phyloP scores from a whole-genome alignment of 2,888 invertebrate species.

The Rosalia funebris region DNA sequence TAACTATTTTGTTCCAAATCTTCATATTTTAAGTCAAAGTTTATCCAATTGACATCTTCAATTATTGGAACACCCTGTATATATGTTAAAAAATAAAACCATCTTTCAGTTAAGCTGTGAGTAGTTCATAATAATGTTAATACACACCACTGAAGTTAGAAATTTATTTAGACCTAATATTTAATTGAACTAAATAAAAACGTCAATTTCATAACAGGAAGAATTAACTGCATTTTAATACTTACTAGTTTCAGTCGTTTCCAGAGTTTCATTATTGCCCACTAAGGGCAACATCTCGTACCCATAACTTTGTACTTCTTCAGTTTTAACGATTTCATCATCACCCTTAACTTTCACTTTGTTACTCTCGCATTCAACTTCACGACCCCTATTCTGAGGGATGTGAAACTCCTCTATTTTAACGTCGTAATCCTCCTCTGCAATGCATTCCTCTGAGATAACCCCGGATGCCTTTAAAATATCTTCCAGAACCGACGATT shows the following conservation, averaged over 20 bases:
- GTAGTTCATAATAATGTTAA: no score
- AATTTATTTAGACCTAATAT: no score
- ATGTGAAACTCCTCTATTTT: slow-evolving; percentile 51
- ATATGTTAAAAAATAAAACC: no score
- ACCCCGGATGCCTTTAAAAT: slow-evolving; percentile 45
- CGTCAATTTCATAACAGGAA: no score
- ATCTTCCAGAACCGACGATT: slow-evolving; percentile 45
- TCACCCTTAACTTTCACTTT: slow-evolving; percentile 11
- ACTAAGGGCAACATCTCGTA: slow-evolving; percentile 11
- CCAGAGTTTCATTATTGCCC: slow-evolving; percentile 1
- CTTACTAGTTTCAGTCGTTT: slow-evolving; percentile 23
- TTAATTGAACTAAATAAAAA: no score
- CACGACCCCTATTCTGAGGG: slow-evolving; percentile 24
- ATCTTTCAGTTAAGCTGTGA: no score
- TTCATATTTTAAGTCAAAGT: no score
- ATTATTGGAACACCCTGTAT: no score
- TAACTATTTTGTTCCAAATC: no score
- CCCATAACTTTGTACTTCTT: slow-evolving; percentile 18
- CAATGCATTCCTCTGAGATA: slow-evolving; percentile 33
- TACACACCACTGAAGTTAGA: no score
- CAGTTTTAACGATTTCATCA: slow-evolving; percentile 5
- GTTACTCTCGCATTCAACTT: not conserved
- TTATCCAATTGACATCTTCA: no score
- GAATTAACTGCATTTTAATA: no score
- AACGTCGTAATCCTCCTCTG: slow-evolving; percentile 48